Percentiles rank a stretch among this genome's conserved stretches.
phyloP scores from a whole-genome alignment of 2,113 vertebrate genomes.

The Sinocyclocheilus anshuiensis region DNA sequence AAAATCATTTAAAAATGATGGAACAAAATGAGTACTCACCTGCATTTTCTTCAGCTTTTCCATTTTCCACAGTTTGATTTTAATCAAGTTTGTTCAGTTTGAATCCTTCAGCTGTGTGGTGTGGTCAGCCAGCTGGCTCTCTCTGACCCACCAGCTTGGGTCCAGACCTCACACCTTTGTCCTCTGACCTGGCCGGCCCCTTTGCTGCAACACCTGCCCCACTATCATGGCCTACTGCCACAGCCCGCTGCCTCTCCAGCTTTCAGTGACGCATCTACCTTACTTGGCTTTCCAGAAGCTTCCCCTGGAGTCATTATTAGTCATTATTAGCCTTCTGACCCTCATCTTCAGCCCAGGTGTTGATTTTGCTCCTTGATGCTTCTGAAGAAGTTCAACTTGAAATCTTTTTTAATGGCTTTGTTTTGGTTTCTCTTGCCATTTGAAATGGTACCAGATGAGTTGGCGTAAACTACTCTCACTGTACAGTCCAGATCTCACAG shows the following conservation, averaged over 20 bases:
- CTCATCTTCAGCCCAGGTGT: constrained; percentile 16
- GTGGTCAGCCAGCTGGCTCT: constrained; percentile 36
- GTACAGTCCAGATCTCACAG: background rate
- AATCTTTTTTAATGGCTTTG: background rate
- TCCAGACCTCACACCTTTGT: constrained; percentile 43
- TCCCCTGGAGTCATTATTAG: constrained; percentile 32
- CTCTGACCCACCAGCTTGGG: constrained; percentile 25
- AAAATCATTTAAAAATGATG: background rate
- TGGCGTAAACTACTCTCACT: background rate
- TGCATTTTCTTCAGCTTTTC: background rate
- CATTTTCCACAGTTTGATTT: constrained; percentile 25
- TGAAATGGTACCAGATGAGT: background rate
- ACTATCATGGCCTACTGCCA: background rate
- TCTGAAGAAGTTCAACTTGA: constrained; percentile 10
- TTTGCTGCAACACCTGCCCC: constrained; percentile 21
- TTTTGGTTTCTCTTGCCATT: background rate
- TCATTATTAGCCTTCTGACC: constrained; percentile 41
- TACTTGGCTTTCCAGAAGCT: constrained; percentile 14
- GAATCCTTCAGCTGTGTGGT: constrained; percentile 25
- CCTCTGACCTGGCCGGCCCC: constrained; percentile 2
- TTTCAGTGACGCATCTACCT: background rate
- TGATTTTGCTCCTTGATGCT: background rate
- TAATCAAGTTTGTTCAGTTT: too few relatives aligned
- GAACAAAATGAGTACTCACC: background rate
- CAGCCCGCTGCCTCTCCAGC: background rate